Base-by-base conservation (phyloP, 2,888 invertebrate species). In the Crioceris asparagi region DNA sequence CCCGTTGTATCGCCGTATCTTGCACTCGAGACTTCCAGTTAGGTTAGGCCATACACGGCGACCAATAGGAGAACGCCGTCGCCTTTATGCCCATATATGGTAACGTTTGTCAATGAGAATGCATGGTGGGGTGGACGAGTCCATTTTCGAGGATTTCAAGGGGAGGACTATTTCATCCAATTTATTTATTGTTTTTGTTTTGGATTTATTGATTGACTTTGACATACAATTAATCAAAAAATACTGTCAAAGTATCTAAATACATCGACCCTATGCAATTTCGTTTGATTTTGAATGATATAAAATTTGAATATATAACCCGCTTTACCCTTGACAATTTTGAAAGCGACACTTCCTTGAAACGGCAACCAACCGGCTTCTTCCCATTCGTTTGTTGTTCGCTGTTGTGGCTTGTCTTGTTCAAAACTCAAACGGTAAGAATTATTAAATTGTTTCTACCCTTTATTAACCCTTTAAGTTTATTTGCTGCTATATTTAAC, bases 61-160 rank as follows among this genome's bases (percentile, higher is more conserved):
- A 48, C 81, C 82, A 82, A 82, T 82, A 71, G 68, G 63, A 66
- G 60, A 53, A 57, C 71, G 59, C 66, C 61, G 69, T 74, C 73
- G 73, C 73, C 75, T 77, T 73, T 75, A 79, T 81, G 78, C 75
- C 82, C 81, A 78, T 81, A 81, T 81, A 81, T 76, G 82, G 82
- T 76, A 75, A 77, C 72, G 71, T 73, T 59, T 71, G 72, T 74
- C 69, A 73, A 70, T 69, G 70, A 62, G 64, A 60, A 62, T n/a
- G n/a, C n/a, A n/a, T 66, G 67, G 69, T 65, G 67, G 64, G 68
- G 62, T 52, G 66, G 67, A 52, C 58, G 59, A 62, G 57, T 64
- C 61, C 59, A 66, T 54, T 44, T 29, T 14, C 32, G 19, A 38
- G 25, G 30, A 36, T 44, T 35, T 16, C 38, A 43, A 57, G 61